phyloP scores from a whole-genome alignment of 2,113 vertebrate genomes.

The Rhinoderma darwinii region DNA sequence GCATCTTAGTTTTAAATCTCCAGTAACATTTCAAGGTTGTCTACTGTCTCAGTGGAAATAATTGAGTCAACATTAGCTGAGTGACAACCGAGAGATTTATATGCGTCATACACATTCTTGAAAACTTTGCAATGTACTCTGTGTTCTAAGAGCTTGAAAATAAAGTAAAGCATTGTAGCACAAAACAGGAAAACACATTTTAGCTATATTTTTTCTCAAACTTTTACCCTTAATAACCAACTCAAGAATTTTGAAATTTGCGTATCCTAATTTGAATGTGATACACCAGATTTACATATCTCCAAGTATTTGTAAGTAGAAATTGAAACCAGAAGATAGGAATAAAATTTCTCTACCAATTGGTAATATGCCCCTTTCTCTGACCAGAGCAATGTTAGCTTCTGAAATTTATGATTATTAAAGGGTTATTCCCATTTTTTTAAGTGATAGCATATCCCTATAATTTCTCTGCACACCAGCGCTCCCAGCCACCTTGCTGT shows the following conservation, averaged over 20 bases:
- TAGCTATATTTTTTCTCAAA: not conserved
- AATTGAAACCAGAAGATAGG: not conserved
- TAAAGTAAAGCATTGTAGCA: not conserved
- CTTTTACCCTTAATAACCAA: not conserved
- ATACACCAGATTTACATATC: not conserved
- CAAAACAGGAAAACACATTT: constrained; percentile 16
- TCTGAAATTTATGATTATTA: no score
- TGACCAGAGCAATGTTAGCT: no score
- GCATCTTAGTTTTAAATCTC: constrained; percentile 14
- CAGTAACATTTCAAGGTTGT: constrained; percentile 37
- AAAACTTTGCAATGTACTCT: not conserved
- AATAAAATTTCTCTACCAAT: no score
- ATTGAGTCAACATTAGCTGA: constrained; percentile 22
- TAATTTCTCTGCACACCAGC: no score
- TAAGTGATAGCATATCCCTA: no score
- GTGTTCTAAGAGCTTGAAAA: constrained; percentile 17
- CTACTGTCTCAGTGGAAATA: not conserved
- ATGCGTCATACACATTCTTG: constrained; percentile 37
- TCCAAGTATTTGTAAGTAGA: not conserved
- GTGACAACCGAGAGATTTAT: constrained; percentile 29
- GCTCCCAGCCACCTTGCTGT: no score
- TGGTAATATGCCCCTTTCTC: no score
- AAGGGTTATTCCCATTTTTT: no score
- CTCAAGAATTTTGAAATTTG: not conserved
- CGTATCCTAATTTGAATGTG: not conserved